These are phyloP conservation scores for Chouioia cunea DNA, from an alignment of 2,888 invertebrate species.

Conservation along the genomic window DNA sequence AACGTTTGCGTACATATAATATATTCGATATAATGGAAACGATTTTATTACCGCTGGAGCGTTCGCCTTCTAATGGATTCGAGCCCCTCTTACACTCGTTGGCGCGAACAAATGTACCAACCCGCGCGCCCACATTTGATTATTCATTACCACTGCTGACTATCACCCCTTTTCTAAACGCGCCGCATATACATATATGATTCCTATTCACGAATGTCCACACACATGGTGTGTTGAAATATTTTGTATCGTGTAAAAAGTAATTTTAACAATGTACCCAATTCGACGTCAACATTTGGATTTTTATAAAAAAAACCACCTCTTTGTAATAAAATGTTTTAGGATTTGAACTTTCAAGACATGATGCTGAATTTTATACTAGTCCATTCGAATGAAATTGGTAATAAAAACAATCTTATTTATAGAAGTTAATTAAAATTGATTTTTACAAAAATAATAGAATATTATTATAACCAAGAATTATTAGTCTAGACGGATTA, in stretches of 20 bases:
- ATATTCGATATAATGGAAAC: conserved; percentile 29
- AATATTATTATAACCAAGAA: too few relatives aligned
- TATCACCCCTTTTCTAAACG: not conserved
- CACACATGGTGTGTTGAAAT: conserved; percentile 29
- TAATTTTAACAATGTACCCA: too few relatives aligned
- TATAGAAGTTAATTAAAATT: too few relatives aligned
- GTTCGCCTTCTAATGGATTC: conserved; percentile 41
- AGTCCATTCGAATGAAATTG: too few relatives aligned
- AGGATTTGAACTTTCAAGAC: too few relatives aligned
- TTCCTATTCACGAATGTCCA: conserved; percentile 55
- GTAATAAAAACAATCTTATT: too few relatives aligned
- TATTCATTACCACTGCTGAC: conserved; percentile 34
- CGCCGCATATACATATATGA: conserved; percentile 29
- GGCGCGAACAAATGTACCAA: conserved; percentile 40
- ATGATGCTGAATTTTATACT: too few relatives aligned
- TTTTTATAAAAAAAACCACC: too few relatives aligned
- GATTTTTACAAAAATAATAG: too few relatives aligned
- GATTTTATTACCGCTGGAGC: conserved; percentile 37
- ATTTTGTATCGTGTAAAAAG: conserved; percentile 8
- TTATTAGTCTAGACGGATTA: too few relatives aligned
- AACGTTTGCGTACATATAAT: not conserved
- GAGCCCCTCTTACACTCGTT: conserved; percentile 43
- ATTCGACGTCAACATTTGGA: too few relatives aligned
- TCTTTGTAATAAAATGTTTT: too few relatives aligned
- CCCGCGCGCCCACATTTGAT: conserved; percentile 34